Base-by-base conservation (phyloP, 1,140 invertebrate species). In the Planococcus citri region DNA sequence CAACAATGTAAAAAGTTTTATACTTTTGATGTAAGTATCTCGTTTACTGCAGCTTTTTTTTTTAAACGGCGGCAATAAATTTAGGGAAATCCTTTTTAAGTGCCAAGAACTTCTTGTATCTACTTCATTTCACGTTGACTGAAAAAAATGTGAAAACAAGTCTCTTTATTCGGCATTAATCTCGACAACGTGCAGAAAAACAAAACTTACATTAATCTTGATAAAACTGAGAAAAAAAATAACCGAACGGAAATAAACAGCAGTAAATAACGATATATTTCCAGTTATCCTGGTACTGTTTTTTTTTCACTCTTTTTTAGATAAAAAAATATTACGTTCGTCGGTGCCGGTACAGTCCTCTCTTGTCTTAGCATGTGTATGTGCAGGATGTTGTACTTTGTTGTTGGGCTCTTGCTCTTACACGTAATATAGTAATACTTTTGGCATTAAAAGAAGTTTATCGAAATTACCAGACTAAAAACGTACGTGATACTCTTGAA, bases 91-190 rank as follows among this genome's bases (percentile, higher is more conserved):
- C 41, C 41, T 51, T 51, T 51, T 20, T 20, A 51, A 51, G 41
- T 51, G 41, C 41, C 41, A 51, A 51, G 12, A 51, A 51, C 41
- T 51, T 51, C 41, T 51, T 51, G 41, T 51, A 51, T 51, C 12
- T 51, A 51, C 41, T 51, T 51, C 41, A 51, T 51, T 51, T 51
- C 41, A 51, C 12, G 41, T 51, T 17, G n/a, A 51, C 10, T 17
- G n/a, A 51, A 51, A 51, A 51, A 51, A 51, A 51, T 17, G 41
- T 20, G 41, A 51, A 51, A 51, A 51, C 41, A 51, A 51, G 41
- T 51, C 41, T 51, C 41, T 51, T 51, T 51, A 51, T 51, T 51
- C 41, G 41, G 41, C 41, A 51, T 51, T 51, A 51, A 51, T 51
- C 41, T 51, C 41, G 41, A 51, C 6, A 51, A 33, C 29, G 29